Base-by-base conservation (phyloP, 2,113 vertebrate species). In the Sorex fumeus region DNA sequence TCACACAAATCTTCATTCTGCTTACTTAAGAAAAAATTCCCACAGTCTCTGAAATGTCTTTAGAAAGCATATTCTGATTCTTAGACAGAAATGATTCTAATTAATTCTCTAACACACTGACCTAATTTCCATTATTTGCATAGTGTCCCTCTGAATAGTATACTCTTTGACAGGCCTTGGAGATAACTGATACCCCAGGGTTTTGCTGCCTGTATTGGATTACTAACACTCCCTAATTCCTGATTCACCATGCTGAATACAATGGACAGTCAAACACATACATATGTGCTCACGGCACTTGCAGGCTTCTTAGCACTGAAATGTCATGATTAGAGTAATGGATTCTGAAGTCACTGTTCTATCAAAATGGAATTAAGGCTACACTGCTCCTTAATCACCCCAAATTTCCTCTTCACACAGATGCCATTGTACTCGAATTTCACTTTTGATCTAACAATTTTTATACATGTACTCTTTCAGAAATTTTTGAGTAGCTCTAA, bases 171-270 rank as follows among this genome's bases (percentile, higher is more conserved):
- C 34, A 92, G 72, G 67, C 79, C 50, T 57, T 30, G 50, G 85
- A 57, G 66, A 87, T 88, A 75, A 34, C 47, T 10, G 36, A 90
- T 50, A 66, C 47, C 79, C 25, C 3, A 36, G 13, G 75, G 72
- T 15, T 47, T 74, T 87, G 23, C 45, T 60, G 18, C 18, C 18
- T 62, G 34, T 66, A 66, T 66, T 66, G 28, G 28, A 66, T 66
- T 91, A 90, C 25, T 71, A 81, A 18, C n/a, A 67, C n/a, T 79
- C 77, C 85, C 30, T 70, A 70, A 81, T 76, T 92, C 45, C 78
- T 60, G 88, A 84, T 79, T 92, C 82, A 74, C 79, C 40, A 71
- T 36, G 32, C 7, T 69, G 87, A 95, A 76, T 36, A 67, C 87
- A 18, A 70, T 4, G 75, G 83, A 28, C 1, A 16, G 4, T 60